These are phyloP conservation scores for Xestia sexstrigata DNA, from an alignment of 2,888 invertebrate genomes.

Conservation along the genomic window DNA sequence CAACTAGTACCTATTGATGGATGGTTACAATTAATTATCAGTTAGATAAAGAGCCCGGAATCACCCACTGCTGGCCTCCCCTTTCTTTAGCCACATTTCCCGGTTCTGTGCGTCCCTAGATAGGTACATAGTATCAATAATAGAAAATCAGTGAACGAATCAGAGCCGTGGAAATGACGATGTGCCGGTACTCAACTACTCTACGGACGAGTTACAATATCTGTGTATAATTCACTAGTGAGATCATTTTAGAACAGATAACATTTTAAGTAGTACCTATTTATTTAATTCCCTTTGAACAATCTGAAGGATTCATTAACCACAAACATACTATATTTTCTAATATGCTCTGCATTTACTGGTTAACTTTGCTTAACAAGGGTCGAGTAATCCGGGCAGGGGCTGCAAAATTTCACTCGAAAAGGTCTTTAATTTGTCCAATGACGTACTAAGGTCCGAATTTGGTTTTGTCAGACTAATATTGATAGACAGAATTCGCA, in stretches of 20 bases:
- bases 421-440: slow-evolving; percentile 55
- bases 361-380: slow-evolving; percentile 44
- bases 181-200: neutral
- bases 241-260: neutral
- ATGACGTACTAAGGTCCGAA: slow-evolving; percentile 35
- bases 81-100: no score
- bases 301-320: neutral
- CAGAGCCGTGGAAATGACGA: no score
- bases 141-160: no score
- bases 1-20: neutral
- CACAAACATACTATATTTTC: slow-evolving; percentile 2
- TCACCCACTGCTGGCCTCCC: no score
- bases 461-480: slow-evolving; percentile 47
- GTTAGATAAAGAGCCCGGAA: neutral
- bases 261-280: neutral
- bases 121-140: neutral
- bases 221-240: no score
- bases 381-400: slow-evolving; percentile 52
- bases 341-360: slow-evolving; percentile 29
- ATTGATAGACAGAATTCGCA: slow-evolving; percentile 36
- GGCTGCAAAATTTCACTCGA: slow-evolving; percentile 44
- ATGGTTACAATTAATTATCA: neutral
- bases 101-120: no score
- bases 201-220: neutral
- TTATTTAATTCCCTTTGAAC: neutral